Evolutionary conservation across 2,888 invertebrate species (phyloP), one percentile per base, ranked within the genome.

Genomic region (Lutraria lutraria): DNA sequence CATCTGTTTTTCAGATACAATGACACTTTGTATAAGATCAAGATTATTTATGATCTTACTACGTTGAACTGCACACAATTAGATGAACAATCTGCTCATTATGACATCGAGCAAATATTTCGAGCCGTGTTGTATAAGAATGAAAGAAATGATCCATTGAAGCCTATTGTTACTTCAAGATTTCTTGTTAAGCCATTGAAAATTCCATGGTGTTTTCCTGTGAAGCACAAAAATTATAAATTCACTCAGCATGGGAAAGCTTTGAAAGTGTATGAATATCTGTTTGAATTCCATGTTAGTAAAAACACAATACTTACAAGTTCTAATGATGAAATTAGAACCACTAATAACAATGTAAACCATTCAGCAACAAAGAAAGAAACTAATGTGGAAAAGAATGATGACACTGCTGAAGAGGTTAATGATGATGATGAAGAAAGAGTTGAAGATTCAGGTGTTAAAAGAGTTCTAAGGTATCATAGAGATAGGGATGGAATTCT

Each of bases 251-350:
- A 90, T 83, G 89, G 88, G 0, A 85, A 85, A 81, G 21, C 54
- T 60, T 83, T 90, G 31, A 85, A 86, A 76, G 83, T 85, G 4
- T 88, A 81, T 72, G 83, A 85, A 19, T 79, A 63, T 43, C 53
- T 88, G 86, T 88, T 88, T 86, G 88, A 90, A 43, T 88, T 90
- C 0, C 79, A 85, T 72, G 72, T 88, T 12, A 85, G 86, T 86
- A 81, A 63, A 25, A 80, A 43, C 54, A 81, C 16, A n/a, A 21
- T 21, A 63, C 34, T 63, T 81, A 16, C 0, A 29, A 8, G 56
- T 34, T 21, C 81, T 19, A 2, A 29, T 29, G 81, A 29, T 53
- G 43, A 53, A 0, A n/a, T 13, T 53, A 56, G 21, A 31, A 15
- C 54, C 12, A 53, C 6, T 13, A 15, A 56, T 56, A 56, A 56